Conservation (phyloP, 1,140 invertebrate species). For the Drosophila hydei region DNA sequence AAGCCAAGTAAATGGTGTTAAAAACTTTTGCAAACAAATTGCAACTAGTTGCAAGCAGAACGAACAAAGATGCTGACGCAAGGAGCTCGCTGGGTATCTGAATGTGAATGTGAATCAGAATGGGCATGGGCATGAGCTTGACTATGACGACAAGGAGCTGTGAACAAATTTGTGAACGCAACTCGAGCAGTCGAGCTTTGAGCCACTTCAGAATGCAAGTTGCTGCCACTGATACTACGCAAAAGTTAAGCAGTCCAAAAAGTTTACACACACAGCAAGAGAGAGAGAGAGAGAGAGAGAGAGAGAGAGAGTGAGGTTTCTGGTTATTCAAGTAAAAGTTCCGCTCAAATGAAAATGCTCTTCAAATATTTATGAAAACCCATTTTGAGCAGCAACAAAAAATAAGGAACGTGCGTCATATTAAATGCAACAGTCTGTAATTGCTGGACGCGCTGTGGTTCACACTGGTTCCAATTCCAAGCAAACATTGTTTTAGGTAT, state of each 20-base stretch:
- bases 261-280: conserved; percentile 49
- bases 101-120: neutral
- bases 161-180: conserved; percentile 70
- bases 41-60: conserved; percentile 73
- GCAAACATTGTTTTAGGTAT: no score
- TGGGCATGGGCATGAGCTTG: neutral
- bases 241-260: conserved; percentile 63
- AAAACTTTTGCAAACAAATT: conserved; percentile 81
- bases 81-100: neutral
- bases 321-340: conserved; percentile 43
- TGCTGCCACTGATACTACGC: conserved; percentile 70
- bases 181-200: conserved; percentile 55
- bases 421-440: conserved; percentile 52
- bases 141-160: conserved; percentile 53
- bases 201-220: conserved; percentile 71
- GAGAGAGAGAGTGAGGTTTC: conserved; percentile 13
- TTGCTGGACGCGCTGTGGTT: conserved; percentile 21
- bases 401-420: conserved; percentile 32
- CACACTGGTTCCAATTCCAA: conserved; percentile 15
- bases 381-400: conserved; percentile 49
- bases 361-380: conserved; percentile 75
- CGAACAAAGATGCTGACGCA: conserved; percentile 32
- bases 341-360: conserved; percentile 63
- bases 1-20: conserved; percentile 81
- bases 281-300: neutral